Percentiles rank a stretch among this genome's conserved stretches.
These are phyloP conservation scores for Pomatorhinus ruficollis DNA, from an alignment of 2,113 vertebrate species.

Conservation along the genomic window DNA sequence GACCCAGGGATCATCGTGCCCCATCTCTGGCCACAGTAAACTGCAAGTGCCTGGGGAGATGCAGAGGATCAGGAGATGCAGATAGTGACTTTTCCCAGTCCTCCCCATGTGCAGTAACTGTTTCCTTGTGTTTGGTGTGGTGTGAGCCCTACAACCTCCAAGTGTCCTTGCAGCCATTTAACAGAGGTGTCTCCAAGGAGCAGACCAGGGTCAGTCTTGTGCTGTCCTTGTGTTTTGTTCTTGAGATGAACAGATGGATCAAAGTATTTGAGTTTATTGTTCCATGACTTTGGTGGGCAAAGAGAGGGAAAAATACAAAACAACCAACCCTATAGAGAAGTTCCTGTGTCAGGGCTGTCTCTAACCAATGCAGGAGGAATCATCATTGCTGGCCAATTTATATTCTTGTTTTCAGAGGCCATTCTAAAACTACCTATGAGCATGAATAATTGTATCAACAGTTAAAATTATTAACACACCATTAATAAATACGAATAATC, in stretches of 20 bases:
- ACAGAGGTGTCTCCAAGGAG: background rate
- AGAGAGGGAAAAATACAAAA: background rate
- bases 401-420: background rate
- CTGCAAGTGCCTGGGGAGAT: background rate
- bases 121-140: background rate
- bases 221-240: background rate
- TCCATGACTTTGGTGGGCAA: background rate
- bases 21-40: background rate
- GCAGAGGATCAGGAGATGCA: background rate
- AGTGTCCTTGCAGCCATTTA: background rate
- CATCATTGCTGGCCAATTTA: background rate
- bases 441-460: background rate
- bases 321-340: background rate
- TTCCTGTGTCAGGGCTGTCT: background rate
- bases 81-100: background rate
- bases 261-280: background rate
- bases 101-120: background rate
- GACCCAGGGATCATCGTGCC: background rate
- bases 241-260: background rate
- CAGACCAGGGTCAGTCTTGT: background rate
- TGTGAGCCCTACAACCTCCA: background rate
- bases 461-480: conserved; percentile 19
- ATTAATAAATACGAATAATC: background rate
- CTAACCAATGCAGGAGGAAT: background rate
- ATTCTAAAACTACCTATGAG: background rate